Evolutionary conservation across 2,113 vertebrate species (phyloP), one percentile per base, ranked within the genome.

Genomic region (Hydrolagus affinis): DNA sequence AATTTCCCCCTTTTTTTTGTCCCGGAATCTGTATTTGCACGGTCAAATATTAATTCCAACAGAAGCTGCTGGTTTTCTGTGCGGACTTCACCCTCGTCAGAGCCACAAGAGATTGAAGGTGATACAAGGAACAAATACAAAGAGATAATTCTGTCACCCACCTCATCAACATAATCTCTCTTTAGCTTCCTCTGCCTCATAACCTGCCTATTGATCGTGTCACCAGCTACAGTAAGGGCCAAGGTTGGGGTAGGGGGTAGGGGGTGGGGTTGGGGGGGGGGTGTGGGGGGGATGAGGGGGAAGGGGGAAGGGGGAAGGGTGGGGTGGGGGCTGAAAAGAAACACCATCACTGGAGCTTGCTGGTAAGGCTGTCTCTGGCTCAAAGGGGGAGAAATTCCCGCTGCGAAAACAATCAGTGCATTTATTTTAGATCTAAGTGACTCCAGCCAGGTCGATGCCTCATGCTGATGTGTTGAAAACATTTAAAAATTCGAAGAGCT

Each of bases 381-480:
- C 90, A 87, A 85, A 93, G 90, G 91, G 59, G 76, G n/a, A 92
- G 92, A 92, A 92, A 91, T 88, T 85, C 93, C 92, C 92, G 94
- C 94, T 95, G 94, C 93, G 95, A 95, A 95, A 95, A 95, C 94
- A 96, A 96, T 96, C 93, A 95, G 93, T 92, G 93, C 94, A 94
- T 95, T 95, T 94, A 91, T 92, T 94, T 94, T 92, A 93, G 93
- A 95, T 95, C 94, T 94, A 92, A 94, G 94, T 94, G 93, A 94
- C 93, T 95, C 93, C 91, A 92, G 90, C 91, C 91, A 93, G 93
- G 92, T 95, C 90, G 90, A 96, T 95, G 93, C 88, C 92, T 93
- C 93, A 94, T 92, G 92, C 93, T 94, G 94, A 93, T 94, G 90
- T 94, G 92, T 93, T 94, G 92, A 94, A 93, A 94, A 94, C 93